Evolutionary conservation across 2,113 vertebrate genomes (phyloP), one percentile per base, ranked within the genome.

Genomic region (Corythaixoides concolor): DNA sequence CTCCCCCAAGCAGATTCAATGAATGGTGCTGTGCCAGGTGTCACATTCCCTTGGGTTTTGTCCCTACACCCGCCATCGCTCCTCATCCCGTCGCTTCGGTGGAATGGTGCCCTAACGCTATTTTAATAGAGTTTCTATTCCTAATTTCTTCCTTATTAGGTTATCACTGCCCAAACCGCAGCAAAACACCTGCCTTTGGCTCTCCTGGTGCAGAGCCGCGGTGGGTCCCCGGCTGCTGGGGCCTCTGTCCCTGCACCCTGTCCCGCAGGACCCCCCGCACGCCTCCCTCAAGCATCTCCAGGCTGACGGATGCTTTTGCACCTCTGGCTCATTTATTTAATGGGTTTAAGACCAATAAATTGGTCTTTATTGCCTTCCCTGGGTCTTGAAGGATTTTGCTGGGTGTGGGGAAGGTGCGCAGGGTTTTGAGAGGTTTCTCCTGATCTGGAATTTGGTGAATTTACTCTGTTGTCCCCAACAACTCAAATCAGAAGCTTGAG

Each of bases 201-300:
- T 53, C 15, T 53, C 52, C 26, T 27, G 7, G 11, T 13, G 53
- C 1, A 2, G 69, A 85, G 47, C 41, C 0, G 0, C 2, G 3
- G n/a, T 2, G 1, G 8, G n/a, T 26, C 32, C 43, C 22, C 2
- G 1, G 14, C n/a, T 73, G 35, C 58, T 62, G 21, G 66, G 11
- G 15, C 18, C 28, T 12, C 58, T 59, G 22, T 72, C 76, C 59
- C 59, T 63, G 37, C 23, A 28, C 27, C 13, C 64, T 1, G 0
- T 43, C 59, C 64, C 13, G 7, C 2, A 5, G 64, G 41, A 62
- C 12, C 5, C 24, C n/a, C 35, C 2, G 2, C 30, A 4, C 0
- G 1, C 23, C 11, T 82, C n/a, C 18, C 32, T 59, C n/a, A 28
- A 27, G 16, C 26, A 43, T 82, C n/a, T 69, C 47, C 2, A 4